Percentiles rank a stretch among this genome's conserved stretches.
phyloP scores from a whole-genome alignment of 2,113 vertebrate species.

The Fukomys damarensis region DNA sequence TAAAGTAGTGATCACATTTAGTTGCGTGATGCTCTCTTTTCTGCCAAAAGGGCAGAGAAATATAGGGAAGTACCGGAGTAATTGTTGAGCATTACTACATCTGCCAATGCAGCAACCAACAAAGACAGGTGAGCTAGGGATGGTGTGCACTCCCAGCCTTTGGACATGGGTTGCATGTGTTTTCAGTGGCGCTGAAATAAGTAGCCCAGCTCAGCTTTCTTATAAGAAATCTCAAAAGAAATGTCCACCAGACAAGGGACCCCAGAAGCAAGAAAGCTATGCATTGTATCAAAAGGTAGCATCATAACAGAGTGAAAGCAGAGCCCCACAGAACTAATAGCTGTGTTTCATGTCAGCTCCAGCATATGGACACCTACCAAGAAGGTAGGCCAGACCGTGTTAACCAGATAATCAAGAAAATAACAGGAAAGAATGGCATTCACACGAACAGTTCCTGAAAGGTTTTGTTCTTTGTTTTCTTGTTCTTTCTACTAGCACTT shows the following conservation, averaged over 20 bases:
- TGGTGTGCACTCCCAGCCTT: accelerated
- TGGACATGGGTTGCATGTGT: background rate
- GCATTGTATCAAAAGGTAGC: background rate
- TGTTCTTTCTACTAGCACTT: background rate
- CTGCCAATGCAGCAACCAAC: background rate
- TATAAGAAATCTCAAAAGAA: background rate
- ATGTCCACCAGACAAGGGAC: background rate
- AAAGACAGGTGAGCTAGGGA: background rate
- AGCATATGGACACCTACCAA: background rate
- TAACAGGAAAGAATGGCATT: background rate
- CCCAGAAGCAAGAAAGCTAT: background rate
- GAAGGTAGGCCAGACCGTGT: background rate
- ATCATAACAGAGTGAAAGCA: background rate
- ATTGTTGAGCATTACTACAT: background rate
- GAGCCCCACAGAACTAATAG: background rate
- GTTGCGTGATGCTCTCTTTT: background rate
- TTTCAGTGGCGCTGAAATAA: background rate
- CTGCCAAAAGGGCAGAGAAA: background rate
- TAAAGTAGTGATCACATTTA: background rate
- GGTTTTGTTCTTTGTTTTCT: background rate
- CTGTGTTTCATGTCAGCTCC: background rate
- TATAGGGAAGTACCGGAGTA: background rate
- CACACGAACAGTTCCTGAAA: background rate
- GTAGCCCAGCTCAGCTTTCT: background rate
- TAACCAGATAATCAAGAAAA: background rate